These are phyloP conservation scores for Pterophyllum scalare DNA, from an alignment of 2,113 vertebrate genomes.

Conservation along the genomic window DNA sequence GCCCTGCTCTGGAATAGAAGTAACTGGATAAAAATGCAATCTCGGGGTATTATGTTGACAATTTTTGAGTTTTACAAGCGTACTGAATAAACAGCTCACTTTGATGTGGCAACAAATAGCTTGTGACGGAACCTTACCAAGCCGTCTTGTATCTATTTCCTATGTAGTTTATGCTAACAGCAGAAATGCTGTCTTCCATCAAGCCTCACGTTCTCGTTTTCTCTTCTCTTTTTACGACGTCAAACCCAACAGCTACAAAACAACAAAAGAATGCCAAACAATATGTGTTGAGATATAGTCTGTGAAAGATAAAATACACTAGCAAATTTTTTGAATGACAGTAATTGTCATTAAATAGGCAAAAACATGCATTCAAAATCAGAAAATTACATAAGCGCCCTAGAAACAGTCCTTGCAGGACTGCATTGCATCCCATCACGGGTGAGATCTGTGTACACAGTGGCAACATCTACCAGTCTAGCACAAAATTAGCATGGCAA, in stretches of 20 bases:
- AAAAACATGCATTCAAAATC: neutral
- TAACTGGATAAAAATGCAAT: neutral
- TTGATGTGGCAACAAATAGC: neutral
- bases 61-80: slow-evolving; percentile 3
- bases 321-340: neutral
- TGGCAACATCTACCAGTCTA: slow-evolving; percentile 5
- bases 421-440: neutral
- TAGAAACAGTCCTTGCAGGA: neutral
- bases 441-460: neutral
- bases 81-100: neutral
- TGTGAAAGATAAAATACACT: neutral
- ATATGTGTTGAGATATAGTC: neutral
- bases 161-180: neutral
- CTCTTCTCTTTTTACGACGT: neutral
- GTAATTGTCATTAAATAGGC: neutral
- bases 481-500: neutral
- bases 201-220: neutral
- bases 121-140: neutral
- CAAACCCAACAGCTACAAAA: neutral
- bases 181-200: neutral
- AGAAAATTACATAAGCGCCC: no score
- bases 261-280: neutral
- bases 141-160: neutral
- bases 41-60: neutral
- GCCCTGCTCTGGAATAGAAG: neutral